A percentile compares a stretch with the other conserved stretches of the same genome.
Evolutionary conservation across 2,797 vertebrate species (phyloP).

Genomic region (Borostomias antarcticus): DNA sequence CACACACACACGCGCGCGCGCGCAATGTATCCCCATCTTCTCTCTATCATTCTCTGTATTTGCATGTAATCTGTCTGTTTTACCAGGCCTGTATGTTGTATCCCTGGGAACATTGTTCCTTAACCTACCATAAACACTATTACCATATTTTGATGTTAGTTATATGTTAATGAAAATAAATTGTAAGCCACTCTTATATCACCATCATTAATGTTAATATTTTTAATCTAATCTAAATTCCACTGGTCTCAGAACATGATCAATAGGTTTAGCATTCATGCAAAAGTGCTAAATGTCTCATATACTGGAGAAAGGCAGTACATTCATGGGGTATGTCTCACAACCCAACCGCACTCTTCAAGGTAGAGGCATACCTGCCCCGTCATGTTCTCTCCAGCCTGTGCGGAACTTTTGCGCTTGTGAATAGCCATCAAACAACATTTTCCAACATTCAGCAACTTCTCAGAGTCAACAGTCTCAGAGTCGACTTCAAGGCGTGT

Average conservation of each 20-base stretch:
- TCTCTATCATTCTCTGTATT: not conserved
- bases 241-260: not conserved
- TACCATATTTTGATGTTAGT: not conserved
- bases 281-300: not conserved
- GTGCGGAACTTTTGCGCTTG: not conserved
- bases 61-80: not conserved
- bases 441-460: not conserved
- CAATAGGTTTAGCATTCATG: not conserved
- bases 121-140: too few species aligned
- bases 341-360: constrained; percentile 35
- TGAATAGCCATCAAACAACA: not conserved
- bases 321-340: constrained; percentile 29
- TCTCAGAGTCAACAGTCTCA: too few species aligned
- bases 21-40: constrained; percentile 16
- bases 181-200: too few species aligned
- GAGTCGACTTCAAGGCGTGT: too few species aligned
- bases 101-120: not conserved
- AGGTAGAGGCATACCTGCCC: constrained; percentile 41
- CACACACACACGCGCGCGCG: constrained; percentile 5
- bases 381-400: constrained; percentile 33
- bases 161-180: not conserved
- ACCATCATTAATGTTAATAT: not conserved
- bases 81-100: not conserved
- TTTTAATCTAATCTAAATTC: not conserved
- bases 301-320: constrained; percentile 10